Evolutionary conservation across 2,113 vertebrate species (phyloP).

Genomic region (Motacilla alba): DNA sequence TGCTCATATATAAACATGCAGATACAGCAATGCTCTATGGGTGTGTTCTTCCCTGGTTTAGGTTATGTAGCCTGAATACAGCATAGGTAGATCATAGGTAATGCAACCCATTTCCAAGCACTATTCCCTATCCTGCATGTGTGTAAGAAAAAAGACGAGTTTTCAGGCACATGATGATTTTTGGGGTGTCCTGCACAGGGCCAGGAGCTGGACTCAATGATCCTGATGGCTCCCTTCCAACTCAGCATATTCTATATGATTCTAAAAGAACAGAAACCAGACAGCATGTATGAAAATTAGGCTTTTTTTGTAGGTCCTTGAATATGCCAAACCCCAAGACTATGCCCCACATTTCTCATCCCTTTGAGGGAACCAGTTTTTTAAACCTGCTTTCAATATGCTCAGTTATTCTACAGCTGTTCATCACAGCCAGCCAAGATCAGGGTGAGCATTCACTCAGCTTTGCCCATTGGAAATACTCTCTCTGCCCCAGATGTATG

Average conservation of each 20-base stretch:
- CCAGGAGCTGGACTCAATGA: fast-evolving
- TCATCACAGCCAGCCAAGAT: background rate
- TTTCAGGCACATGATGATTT: background rate
- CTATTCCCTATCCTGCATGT: background rate
- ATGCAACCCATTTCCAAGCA: background rate
- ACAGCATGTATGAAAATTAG: background rate
- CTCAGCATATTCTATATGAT: background rate
- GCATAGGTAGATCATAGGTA: background rate
- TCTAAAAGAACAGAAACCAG: background rate
- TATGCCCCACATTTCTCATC: background rate
- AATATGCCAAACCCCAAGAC: background rate
- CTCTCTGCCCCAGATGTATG: background rate
- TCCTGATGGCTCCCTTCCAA: background rate
- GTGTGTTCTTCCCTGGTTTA: background rate
- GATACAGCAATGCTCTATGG: background rate
- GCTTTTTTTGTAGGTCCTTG: background rate
- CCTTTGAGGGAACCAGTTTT: background rate
- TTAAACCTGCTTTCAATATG: background rate
- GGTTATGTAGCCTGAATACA: background rate
- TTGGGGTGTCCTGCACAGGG: background rate
- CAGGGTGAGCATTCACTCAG: background rate
- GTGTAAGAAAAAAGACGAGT: background rate
- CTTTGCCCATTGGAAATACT: background rate
- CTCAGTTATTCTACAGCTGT: background rate
- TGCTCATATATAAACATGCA: background rate